phyloP scores from a whole-genome alignment of 2,797 vertebrate species.

The Anableps anableps region DNA sequence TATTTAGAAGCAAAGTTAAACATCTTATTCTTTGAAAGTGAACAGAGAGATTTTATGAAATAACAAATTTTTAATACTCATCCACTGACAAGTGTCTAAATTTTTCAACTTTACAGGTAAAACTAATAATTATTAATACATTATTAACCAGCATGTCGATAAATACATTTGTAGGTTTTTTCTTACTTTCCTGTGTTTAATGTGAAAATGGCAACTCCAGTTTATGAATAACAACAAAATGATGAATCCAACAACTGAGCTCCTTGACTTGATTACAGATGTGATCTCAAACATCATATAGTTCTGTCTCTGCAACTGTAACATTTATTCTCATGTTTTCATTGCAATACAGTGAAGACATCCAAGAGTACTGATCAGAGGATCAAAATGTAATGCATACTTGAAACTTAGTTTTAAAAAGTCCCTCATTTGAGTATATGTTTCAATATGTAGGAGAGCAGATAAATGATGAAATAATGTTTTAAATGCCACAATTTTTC shows the following conservation, averaged over 20 bases:
- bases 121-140: not conserved
- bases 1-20: no score
- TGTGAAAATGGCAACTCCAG: not conserved
- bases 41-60: no score
- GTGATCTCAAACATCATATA: not conserved
- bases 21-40: no score
- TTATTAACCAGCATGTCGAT: not conserved
- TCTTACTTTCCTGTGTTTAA: not conserved
- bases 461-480: slow-evolving; percentile 60
- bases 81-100: not conserved
- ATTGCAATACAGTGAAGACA: slow-evolving; percentile 47
- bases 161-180: not conserved
- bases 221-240: not conserved
- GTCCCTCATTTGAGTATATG: slow-evolving; percentile 56
- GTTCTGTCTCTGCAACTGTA: slow-evolving; percentile 21
- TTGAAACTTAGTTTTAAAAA: not conserved
- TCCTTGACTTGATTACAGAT: not conserved
- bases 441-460: slow-evolving; percentile 21
- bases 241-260: not conserved
- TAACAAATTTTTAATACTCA: no score
- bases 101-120: not conserved
- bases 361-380: slow-evolving; percentile 41
- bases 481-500: slow-evolving; percentile 44
- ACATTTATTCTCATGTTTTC: slow-evolving; percentile 35
- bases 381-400: slow-evolving; percentile 44